Evolutionary conservation across 2,888 invertebrate genomes (phyloP).

Genomic region (Timandra comae): DNA sequence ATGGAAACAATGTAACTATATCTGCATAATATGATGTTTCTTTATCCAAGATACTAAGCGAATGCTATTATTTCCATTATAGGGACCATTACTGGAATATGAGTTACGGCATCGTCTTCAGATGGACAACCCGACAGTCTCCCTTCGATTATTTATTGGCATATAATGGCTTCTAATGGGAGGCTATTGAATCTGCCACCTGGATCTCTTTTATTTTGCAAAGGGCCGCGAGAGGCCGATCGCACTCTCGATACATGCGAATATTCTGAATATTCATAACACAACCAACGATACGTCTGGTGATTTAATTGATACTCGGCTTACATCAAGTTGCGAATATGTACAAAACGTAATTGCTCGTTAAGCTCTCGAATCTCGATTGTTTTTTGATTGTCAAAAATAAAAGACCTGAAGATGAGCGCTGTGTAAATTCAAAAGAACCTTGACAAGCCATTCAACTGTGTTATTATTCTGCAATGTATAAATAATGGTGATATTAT

Average conservation of each 20-base stretch:
- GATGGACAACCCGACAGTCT: constrained; percentile 62
- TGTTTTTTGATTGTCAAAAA: constrained; percentile 68
- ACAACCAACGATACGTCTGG: constrained; percentile 40
- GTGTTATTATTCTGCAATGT: constrained; percentile 14
- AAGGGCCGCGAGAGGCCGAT: constrained; percentile 37
- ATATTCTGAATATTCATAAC: constrained; percentile 72
- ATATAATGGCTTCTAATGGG: constrained; percentile 73
- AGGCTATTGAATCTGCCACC: constrained; percentile 72
- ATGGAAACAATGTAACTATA: no score
- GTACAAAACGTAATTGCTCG: constrained; percentile 70
- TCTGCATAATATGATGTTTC: constrained; percentile 12
- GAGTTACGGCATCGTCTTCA: constrained; percentile 58
- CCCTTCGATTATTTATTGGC: constrained; percentile 69
- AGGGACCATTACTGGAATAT: constrained; percentile 56
- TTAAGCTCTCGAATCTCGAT: constrained; percentile 61
- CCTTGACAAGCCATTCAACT: constrained; percentile 35
- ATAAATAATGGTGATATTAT: not conserved
- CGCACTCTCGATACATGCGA: constrained; percentile 42
- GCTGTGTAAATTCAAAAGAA: constrained; percentile 41
- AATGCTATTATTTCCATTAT: constrained; percentile 53
- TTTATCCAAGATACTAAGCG: constrained; percentile 25
- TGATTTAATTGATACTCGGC: constrained; percentile 63
- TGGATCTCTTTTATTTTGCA: constrained; percentile 58
- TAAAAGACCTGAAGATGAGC: constrained; percentile 40
- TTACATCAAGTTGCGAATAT: constrained; percentile 42